Base-by-base conservation (phyloP, 2,113 vertebrate genomes). In the Psittacula cyanocephala region DNA sequence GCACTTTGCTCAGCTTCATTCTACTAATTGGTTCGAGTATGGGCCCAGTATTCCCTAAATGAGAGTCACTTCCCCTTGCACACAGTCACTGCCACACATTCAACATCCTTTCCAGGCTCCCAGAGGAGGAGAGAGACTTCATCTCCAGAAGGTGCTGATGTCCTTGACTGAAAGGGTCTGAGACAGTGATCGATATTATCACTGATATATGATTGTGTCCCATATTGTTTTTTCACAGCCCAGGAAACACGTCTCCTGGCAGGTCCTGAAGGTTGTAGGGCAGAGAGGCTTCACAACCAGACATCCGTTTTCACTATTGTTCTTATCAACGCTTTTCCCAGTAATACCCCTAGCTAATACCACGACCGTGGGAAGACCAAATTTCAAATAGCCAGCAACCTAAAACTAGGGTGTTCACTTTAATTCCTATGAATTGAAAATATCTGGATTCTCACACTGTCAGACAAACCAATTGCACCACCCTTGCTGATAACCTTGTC, bases 161-260 rank as follows among this genome's bases (percentile, higher is more conserved):
- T 46, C 95, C 94, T 96, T 96, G 92, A 43, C 86, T 69, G 83
- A 89, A 65, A 6, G 35, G 89, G 60, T n/a, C 93, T 79, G 84
- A 92, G 91, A 89, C 96, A 97, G 75, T 81, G 96, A 97, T 95
- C 74, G 3, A 95, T 97, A 94, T 59, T 86, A 95, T 74, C 82
- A 29, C 91, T 95, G 82, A 95, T 95, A 95, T 89, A 93, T 72
- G 77, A 64, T 93, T 84, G 74, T 92, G 84, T 94, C 95, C 94
- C 89, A 92, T 96, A 91, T 89, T 95, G 94, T 89, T 89, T 96
- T 93, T 95, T 97, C 94, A 96, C 95, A 96, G 95, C 89, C 91
- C 93, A 96, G 89, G 94, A 88, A 96, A 89, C 91, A 97, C 16
- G 41, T 97, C 89, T 89, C 94, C 89, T 93, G 95, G 95, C 94